Percentiles rank a stretch among this genome's conserved stretches.
Evolutionary conservation across 2,797 vertebrate species (phyloP).

Genomic region (Rhinoraja longicauda): DNA sequence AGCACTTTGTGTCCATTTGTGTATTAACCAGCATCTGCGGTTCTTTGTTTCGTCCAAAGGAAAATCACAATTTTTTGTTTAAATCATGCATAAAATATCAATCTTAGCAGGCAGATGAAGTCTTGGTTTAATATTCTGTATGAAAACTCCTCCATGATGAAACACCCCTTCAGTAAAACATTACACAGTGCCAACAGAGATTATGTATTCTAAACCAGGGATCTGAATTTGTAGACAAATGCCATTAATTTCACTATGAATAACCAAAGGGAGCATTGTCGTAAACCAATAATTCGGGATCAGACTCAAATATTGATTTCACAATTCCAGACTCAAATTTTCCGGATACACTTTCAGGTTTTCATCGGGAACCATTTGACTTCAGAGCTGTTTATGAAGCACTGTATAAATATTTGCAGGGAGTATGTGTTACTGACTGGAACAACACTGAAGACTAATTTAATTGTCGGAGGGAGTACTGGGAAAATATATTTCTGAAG

Average conservation of each 20-base stretch:
- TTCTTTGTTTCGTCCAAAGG: not conserved
- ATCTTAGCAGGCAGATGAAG: not conserved
- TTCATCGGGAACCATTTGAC: not conserved
- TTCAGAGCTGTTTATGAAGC: not conserved
- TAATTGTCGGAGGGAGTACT: constrained; percentile 5
- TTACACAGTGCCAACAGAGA: not conserved
- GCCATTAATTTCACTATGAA: not conserved
- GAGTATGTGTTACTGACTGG: not conserved
- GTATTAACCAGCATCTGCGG: no score
- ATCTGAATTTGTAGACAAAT: not conserved
- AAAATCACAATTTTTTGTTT: not conserved
- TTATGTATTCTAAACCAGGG: not conserved
- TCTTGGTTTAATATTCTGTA: not conserved
- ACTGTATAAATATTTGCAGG: not conserved
- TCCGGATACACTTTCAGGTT: not conserved
- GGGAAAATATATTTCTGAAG: not conserved
- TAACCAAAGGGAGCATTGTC: not conserved
- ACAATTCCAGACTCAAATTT: not conserved
- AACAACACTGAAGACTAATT: not conserved
- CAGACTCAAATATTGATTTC: not conserved
- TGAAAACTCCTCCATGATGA: not conserved
- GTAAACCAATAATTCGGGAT: not conserved
- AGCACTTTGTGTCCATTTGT: no score
- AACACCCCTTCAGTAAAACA: no score
- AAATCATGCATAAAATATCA: not conserved